Evolutionary conservation across 2,888 invertebrate genomes (phyloP).

Genomic region (Acrobasis consociella): DNA sequence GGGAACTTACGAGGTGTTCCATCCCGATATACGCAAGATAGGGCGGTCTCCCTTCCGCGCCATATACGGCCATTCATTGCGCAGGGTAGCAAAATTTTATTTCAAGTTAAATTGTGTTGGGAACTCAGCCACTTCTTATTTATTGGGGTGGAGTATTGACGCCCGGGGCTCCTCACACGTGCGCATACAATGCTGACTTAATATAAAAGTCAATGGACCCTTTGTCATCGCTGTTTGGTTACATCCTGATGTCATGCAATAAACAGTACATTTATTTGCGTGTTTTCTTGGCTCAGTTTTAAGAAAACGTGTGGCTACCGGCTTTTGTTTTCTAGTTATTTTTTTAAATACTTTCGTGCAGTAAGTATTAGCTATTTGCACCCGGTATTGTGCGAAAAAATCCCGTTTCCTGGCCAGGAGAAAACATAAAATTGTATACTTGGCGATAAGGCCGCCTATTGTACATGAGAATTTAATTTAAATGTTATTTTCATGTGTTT

Average conservation of each 20-base stretch:
- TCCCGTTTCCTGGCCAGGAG: no score
- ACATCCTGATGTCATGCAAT: conserved; percentile 36
- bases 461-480: no score
- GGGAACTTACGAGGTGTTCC: conserved; percentile 65
- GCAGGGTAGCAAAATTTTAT: conserved; percentile 77
- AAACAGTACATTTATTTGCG: background rate
- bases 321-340: no score
- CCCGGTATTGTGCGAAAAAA: no score
- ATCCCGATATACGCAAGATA: conserved; percentile 63
- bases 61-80: conserved; percentile 70
- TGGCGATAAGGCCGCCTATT: no score
- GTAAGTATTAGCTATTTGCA: no score
- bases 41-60: conserved; percentile 61
- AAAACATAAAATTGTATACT: no score
- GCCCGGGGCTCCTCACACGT: conserved; percentile 54
- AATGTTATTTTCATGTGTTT: no score
- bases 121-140: conserved; percentile 71
- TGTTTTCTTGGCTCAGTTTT: no score
- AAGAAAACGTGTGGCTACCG: no score
- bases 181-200: conserved; percentile 47
- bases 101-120: conserved; percentile 79
- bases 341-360: no score
- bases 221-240: conserved; percentile 60
- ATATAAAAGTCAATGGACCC: conserved; percentile 62
- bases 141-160: conserved; percentile 62